phyloP scores from a whole-genome alignment of 1,140 invertebrate genomes.

The Dinoponera quadriceps region DNA sequence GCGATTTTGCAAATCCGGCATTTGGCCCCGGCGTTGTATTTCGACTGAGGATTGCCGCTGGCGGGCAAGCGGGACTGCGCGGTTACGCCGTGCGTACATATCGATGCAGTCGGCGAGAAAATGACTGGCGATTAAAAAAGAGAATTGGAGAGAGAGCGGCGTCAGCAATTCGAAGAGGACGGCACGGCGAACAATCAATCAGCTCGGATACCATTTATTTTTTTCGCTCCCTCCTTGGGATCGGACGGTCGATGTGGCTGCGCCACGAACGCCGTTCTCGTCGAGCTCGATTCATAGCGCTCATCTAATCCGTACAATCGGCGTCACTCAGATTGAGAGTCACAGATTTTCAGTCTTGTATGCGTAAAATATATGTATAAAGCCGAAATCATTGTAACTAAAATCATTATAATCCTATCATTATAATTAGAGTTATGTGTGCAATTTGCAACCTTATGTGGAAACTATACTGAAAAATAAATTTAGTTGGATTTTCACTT shows the following conservation, averaged over 20 bases:
- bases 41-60: constrained; percentile 63
- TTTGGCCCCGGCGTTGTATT: constrained; percentile 62
- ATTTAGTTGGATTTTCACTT: no score
- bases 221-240: constrained; percentile 51
- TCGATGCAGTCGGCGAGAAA: constrained; percentile 63
- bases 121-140: constrained; percentile 68
- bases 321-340: no score
- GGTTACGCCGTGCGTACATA: constrained; percentile 55
- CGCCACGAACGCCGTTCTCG: background rate
- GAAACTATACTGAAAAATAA: no score
- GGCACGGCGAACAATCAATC: constrained; percentile 69
- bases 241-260: constrained; percentile 8
- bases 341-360: no score
- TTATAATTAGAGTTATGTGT: no score
- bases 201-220: constrained; percentile 68
- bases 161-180: constrained; percentile 1
- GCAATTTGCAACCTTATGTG: no score
- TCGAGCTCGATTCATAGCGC: constrained; percentile 17
- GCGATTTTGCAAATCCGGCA: constrained; percentile 71
- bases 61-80: constrained; percentile 9
- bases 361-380: no score
- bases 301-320: background rate
- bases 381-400: no score
- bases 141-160: constrained; percentile 41
- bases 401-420: no score